Evolutionary conservation across 2,888 invertebrate species (phyloP).

Genomic region (Yponomeuta sedellus): DNA sequence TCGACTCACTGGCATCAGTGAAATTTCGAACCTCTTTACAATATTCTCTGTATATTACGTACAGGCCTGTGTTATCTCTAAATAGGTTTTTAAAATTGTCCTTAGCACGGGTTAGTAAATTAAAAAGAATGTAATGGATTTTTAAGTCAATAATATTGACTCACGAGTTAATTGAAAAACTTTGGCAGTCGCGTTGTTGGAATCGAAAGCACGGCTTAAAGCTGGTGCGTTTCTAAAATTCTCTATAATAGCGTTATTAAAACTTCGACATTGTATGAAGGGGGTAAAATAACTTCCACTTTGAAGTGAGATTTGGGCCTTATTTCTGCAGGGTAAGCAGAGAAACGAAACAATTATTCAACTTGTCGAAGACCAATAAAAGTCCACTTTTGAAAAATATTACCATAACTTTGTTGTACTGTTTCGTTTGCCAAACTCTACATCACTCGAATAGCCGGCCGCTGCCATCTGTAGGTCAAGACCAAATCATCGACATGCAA

Average conservation of each 20-base stretch:
- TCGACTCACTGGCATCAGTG: no score
- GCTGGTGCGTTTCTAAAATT: not conserved
- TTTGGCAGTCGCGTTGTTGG: not conserved
- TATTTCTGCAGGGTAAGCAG: no score
- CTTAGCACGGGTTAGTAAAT: no score
- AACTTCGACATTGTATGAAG: not conserved
- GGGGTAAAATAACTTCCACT: no score
- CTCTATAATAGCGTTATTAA: not conserved
- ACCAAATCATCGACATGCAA: constrained; percentile 28
- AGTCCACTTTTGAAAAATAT: not conserved
- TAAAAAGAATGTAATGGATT: not conserved
- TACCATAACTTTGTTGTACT: not conserved
- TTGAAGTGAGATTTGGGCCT: no score
- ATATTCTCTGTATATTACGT: no score
- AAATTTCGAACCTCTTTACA: no score
- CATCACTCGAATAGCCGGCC: constrained; percentile 43
- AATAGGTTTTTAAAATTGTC: no score
- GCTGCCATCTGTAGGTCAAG: constrained; percentile 61
- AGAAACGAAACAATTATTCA: no score
- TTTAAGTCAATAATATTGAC: not conserved
- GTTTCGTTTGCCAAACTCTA: constrained; percentile 43
- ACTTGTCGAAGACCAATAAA: no score
- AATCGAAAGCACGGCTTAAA: not conserved
- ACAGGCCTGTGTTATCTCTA: no score
- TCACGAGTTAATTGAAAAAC: not conserved